A percentile compares a stretch with the other conserved stretches of the same genome.
These are phyloP conservation scores for Leucosticte australis DNA, from an alignment of 2,113 vertebrate genomes.

Conservation along the genomic window DNA sequence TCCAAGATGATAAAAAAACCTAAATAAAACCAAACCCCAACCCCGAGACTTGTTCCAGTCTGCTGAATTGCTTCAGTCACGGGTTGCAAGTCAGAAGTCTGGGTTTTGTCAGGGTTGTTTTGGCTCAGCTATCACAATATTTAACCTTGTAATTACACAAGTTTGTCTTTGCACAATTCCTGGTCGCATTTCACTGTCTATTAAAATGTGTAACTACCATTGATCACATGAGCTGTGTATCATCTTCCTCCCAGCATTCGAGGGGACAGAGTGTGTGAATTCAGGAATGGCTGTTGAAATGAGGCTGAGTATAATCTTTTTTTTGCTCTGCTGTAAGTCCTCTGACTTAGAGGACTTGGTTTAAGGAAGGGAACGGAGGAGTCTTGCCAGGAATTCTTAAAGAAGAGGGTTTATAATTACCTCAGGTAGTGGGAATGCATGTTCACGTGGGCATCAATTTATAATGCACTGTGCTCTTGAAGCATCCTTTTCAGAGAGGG, in stretches of 20 bases:
- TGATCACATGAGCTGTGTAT: not conserved
- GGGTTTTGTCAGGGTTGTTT: not conserved
- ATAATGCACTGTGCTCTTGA: not conserved
- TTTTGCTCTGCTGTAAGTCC: not conserved
- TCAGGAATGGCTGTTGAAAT: not conserved
- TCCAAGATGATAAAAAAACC: not conserved
- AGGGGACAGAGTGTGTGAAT: not conserved
- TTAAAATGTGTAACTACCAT: not conserved
- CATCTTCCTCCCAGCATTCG: not conserved
- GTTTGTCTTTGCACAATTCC: not conserved
- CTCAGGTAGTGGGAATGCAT: not conserved
- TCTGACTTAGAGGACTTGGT: not conserved
- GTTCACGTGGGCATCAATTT: constrained; percentile 2
- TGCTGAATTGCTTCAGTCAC: not conserved
- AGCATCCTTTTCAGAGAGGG: not conserved
- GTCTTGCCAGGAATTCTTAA: constrained; percentile 11
- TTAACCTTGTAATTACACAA: not conserved
- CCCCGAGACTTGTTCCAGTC: not conserved
- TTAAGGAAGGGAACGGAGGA: not conserved
- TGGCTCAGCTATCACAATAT: not conserved
- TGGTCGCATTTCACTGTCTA: not conserved
- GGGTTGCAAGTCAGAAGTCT: not conserved
- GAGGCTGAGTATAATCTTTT: not conserved
- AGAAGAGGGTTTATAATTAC: not conserved
- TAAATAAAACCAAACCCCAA: not conserved